These are phyloP conservation scores for Parasteatoda tepidariorum DNA, from an alignment of 1,140 invertebrate genomes.

Conservation along the genomic window DNA sequence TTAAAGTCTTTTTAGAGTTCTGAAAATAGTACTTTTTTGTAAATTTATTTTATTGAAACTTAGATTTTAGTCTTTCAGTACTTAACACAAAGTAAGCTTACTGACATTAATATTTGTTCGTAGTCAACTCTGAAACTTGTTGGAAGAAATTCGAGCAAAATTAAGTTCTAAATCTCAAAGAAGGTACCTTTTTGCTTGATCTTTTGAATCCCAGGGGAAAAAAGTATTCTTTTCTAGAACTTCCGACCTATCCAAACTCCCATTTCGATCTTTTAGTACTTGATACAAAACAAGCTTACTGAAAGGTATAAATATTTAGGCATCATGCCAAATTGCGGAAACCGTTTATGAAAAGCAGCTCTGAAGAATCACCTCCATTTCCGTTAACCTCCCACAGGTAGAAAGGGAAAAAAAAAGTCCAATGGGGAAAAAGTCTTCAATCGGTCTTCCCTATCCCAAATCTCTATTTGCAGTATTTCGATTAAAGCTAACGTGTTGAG, in stretches of 20 bases:
- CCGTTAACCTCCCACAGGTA: constrained; percentile 25
- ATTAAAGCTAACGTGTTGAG: constrained; percentile 20
- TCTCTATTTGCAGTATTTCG: constrained; percentile 43
- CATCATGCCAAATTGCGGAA: constrained; percentile 42
- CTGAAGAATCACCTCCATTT: constrained; percentile 8
- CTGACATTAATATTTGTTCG: too few relatives aligned
- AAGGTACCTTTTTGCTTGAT: not conserved
- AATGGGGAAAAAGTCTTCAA: not conserved
- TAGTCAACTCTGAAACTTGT: too few relatives aligned
- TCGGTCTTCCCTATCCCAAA: not conserved
- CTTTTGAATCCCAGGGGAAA: not conserved
- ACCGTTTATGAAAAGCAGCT: constrained; percentile 39
- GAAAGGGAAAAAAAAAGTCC: not conserved
- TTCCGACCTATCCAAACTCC: not conserved
- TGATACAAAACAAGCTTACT: constrained; percentile 15
- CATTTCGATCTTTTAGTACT: constrained; percentile 26
- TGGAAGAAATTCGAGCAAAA: too few relatives aligned
- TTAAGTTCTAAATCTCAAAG: too few relatives aligned
- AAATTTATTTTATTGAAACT: too few relatives aligned
- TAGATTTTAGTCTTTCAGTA: too few relatives aligned
- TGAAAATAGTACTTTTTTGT: too few relatives aligned
- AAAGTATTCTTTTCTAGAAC: constrained; percentile 14
- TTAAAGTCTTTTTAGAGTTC: too few relatives aligned
- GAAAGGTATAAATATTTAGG: constrained; percentile 52
- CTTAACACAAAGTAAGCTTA: too few relatives aligned